These are phyloP conservation scores for Ahaetulla prasina DNA, from an alignment of 2,113 vertebrate genomes.

Conservation along the genomic window DNA sequence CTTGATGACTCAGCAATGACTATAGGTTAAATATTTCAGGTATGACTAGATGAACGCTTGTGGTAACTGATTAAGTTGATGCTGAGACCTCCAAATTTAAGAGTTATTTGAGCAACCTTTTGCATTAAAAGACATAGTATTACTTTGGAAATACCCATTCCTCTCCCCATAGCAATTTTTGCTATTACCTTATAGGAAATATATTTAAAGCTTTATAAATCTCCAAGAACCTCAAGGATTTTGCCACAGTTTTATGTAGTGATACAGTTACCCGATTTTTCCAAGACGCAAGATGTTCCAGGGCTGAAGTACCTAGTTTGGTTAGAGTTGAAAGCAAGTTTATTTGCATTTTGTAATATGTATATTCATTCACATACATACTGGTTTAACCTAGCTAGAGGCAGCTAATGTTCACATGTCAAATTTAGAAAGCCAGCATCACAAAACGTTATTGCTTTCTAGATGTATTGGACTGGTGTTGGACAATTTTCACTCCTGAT, in stretches of 20 bases:
- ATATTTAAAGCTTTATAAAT: constrained; percentile 8
- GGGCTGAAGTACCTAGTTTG: background rate
- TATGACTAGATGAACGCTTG: constrained; percentile 4
- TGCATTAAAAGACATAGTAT: background rate
- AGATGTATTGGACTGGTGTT: background rate
- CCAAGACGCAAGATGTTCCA: background rate
- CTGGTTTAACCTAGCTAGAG: background rate
- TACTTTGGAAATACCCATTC: constrained; percentile 24
- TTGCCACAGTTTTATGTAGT: background rate
- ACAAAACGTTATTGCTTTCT: background rate
- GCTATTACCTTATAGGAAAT: constrained; percentile 3
- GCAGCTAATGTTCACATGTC: background rate
- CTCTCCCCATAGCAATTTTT: background rate
- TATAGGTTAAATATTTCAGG: background rate
- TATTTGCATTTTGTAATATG: background rate
- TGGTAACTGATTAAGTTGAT: background rate
- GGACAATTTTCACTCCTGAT: background rate
- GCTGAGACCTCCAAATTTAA: background rate
- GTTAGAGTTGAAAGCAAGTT: background rate
- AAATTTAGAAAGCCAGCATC: background rate
- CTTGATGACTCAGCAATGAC: background rate
- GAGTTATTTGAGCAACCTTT: background rate
- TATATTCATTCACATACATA: background rate
- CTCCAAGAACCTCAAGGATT: background rate
- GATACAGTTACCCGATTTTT: background rate